A percentile compares a stretch with the other conserved stretches of the same genome.
Evolutionary conservation across 2,113 vertebrate species (phyloP).

Genomic region (Hepsetus odoe): DNA sequence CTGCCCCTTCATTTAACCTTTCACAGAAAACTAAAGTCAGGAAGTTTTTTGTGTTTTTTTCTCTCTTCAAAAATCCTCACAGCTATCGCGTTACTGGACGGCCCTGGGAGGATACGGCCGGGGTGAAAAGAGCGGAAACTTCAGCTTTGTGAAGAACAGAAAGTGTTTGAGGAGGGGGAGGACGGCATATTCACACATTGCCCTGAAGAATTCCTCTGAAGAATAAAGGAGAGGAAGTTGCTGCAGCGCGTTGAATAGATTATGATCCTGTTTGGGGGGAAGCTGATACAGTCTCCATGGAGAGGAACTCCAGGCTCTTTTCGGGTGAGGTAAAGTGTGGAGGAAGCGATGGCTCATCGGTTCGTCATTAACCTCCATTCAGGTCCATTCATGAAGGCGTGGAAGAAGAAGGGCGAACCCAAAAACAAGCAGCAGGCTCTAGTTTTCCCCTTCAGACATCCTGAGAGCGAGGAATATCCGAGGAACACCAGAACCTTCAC

Average conservation of each 20-base stretch:
- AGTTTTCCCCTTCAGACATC: not conserved
- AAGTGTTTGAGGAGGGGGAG: slow-evolving; percentile 11
- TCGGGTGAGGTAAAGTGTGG: slow-evolving; percentile 46
- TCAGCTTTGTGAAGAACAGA: slow-evolving; percentile 15
- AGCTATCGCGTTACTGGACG: not conserved
- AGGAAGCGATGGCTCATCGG: slow-evolving; percentile 40
- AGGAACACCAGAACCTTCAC: too few relatives aligned
- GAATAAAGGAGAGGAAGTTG: slow-evolving; percentile 42
- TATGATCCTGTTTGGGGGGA: slow-evolving; percentile 46
- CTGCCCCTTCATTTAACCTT: too few relatives aligned
- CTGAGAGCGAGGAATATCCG: too few relatives aligned
- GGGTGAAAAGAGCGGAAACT: not conserved
- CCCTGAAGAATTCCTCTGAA: slow-evolving; percentile 23
- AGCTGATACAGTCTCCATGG: slow-evolving; percentile 36
- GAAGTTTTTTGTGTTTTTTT: not conserved
- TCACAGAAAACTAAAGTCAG: too few relatives aligned
- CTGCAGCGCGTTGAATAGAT: slow-evolving; percentile 31
- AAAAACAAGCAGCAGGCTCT: slow-evolving; percentile 29
- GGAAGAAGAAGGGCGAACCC: not conserved
- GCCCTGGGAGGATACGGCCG: not conserved
- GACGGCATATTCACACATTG: slow-evolving; percentile 2
- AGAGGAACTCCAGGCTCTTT: slow-evolving; percentile 44
- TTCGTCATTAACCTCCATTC: slow-evolving; percentile 41
- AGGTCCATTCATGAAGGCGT: not conserved
- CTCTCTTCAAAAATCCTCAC: not conserved